phyloP scores from a whole-genome alignment of 2,113 vertebrate species.

The Sturnira hondurensis region DNA sequence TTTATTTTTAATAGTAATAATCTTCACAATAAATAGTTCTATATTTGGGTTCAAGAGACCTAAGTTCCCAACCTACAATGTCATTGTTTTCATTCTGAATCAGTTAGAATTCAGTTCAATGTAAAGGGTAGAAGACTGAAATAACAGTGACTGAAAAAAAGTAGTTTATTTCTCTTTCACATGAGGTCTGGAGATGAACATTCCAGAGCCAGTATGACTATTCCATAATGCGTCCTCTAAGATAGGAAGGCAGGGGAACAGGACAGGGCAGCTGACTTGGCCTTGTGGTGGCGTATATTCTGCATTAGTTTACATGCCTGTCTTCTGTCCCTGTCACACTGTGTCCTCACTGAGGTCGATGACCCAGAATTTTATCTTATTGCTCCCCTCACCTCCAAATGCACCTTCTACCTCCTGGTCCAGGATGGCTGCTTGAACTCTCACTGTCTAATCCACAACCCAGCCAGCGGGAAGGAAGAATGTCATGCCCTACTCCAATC shows the following conservation, averaged over 20 bases:
- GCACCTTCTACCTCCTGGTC: neutral
- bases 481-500: neutral
- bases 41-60: conserved; percentile 19
- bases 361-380: neutral
- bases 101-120: neutral
- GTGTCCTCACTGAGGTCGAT: neutral
- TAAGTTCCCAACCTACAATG: neutral
- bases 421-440: neutral
- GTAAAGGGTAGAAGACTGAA: conserved; percentile 28
- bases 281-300: neutral
- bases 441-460: neutral
- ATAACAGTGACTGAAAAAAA: neutral
- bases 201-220: conserved; percentile 3
- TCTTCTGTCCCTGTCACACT: neutral
- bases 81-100: neutral
- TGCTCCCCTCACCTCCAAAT: neutral
- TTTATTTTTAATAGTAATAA: conserved; percentile 25
- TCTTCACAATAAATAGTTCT: conserved; percentile 10
- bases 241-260: too few relatives aligned
- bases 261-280: neutral
- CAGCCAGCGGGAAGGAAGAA: neutral
- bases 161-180: conserved; percentile 16
- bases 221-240: neutral
- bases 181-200: neutral
- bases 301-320: neutral